These are phyloP conservation scores for Tipula lateralis DNA, from an alignment of 2,888 invertebrate genomes.

Conservation along the genomic window DNA sequence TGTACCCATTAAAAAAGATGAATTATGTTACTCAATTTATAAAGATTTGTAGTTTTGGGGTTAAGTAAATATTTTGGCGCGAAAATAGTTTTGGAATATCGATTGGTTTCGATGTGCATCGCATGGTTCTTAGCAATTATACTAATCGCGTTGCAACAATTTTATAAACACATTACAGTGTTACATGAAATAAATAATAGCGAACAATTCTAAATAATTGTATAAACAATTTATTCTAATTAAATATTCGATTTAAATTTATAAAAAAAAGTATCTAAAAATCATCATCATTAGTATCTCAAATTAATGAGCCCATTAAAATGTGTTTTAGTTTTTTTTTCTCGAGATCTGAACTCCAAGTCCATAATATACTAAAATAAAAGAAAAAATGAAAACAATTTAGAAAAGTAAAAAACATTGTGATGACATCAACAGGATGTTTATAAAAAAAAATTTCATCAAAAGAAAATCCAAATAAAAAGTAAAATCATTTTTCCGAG, in stretches of 20 bases:
- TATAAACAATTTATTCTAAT: background rate
- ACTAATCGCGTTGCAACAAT: too few species aligned
- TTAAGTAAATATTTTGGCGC: background rate
- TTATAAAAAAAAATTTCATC: conserved; percentile 27
- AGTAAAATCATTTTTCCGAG: background rate
- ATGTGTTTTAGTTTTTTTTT: background rate
- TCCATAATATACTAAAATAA: background rate
- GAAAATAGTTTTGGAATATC: too few species aligned
- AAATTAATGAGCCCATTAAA: conserved; percentile 15
- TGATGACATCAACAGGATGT: conserved; percentile 29
- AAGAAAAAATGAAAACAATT: too few species aligned
- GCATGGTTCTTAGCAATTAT: too few species aligned
- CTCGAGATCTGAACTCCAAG: background rate
- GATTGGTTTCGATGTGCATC: too few species aligned
- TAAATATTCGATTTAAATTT: background rate
- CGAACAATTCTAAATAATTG: background rate
- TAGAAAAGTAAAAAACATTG: conserved; percentile 12
- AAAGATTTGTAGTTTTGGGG: background rate
- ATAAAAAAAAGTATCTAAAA: background rate
- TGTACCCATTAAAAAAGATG: background rate
- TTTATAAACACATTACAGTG: too few species aligned
- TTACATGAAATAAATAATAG: background rate
- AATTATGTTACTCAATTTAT: background rate
- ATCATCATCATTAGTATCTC: conserved; percentile 6
- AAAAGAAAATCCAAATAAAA: conserved; percentile 3